A percentile compares a stretch with the other conserved stretches of the same genome.
These are phyloP conservation scores for Heteromormyrus szaboi DNA, from an alignment of 2,797 vertebrate genomes.

Conservation along the genomic window DNA sequence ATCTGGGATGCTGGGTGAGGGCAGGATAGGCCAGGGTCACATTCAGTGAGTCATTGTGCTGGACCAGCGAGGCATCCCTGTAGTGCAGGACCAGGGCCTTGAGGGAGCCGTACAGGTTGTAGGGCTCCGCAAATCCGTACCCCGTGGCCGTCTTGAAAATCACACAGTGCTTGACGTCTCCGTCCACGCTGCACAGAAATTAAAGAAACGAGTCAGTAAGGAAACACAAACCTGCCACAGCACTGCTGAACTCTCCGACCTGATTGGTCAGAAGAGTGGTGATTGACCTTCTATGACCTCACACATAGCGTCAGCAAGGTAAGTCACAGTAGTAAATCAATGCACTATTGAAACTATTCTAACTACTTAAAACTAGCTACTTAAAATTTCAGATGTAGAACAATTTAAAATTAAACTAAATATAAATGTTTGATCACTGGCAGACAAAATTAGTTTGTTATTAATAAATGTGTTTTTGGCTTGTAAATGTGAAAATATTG, in stretches of 20 bases:
- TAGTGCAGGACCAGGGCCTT: conserved; percentile 88
- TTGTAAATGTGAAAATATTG: neutral
- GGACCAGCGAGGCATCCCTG: conserved; percentile 80
- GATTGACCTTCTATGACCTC: neutral
- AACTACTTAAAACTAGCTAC: neutral
- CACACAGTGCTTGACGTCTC: conserved; percentile 87
- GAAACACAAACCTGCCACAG: neutral
- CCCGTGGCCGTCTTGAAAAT: conserved; percentile 83
- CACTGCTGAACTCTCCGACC: neutral
- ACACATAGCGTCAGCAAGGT: neutral
- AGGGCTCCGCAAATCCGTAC: conserved; percentile 84
- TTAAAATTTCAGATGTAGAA: neutral
- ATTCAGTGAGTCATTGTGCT: conserved; percentile 88
- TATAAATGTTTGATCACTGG: neutral
- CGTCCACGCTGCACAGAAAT: conserved; percentile 63
- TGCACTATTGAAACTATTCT: neutral
- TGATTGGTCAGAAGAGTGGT: neutral
- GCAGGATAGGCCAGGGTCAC: conserved; percentile 84
- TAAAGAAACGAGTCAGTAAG: neutral
- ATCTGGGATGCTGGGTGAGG: conserved; percentile 40
- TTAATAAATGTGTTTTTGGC: neutral
- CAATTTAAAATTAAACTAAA: neutral
- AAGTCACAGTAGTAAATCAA: neutral
- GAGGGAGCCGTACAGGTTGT: conserved; percentile 81
- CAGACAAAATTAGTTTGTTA: neutral